phyloP scores from a whole-genome alignment of 2,113 vertebrate species.

The Macrotis lagotis region DNA sequence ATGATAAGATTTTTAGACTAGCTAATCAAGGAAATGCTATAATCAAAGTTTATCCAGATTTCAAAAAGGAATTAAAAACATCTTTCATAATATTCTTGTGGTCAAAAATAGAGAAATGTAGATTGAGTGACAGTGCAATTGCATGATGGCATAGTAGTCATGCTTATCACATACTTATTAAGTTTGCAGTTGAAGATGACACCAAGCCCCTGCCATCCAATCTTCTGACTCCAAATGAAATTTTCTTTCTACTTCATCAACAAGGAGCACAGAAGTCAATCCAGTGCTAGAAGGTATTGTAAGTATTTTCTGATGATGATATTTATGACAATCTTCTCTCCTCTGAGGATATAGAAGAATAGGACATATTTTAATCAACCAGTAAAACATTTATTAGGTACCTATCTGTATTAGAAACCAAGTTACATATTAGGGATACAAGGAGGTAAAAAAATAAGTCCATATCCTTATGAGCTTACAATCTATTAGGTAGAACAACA shows the following conservation, averaged over 20 bases:
- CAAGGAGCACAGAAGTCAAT: background rate
- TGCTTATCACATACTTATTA: slow-evolving; percentile 1
- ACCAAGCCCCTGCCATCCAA: background rate
- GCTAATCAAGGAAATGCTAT: background rate
- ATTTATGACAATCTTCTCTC: background rate
- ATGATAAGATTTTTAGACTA: background rate
- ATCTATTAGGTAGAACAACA: background rate
- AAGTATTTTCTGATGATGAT: background rate
- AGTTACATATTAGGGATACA: background rate
- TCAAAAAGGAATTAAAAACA: background rate
- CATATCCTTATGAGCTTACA: background rate
- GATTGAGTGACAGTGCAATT: background rate
- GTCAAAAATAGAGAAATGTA: background rate
- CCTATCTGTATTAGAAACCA: background rate
- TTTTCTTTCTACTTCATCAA: background rate
- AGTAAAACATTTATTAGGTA: background rate
- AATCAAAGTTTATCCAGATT: background rate
- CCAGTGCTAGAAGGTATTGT: background rate
- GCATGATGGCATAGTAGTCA: background rate
- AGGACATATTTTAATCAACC: background rate
- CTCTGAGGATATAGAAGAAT: background rate
- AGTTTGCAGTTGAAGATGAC: background rate
- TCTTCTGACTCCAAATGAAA: background rate
- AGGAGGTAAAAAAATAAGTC: background rate
- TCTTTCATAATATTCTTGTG: background rate